phyloP scores from a whole-genome alignment of 2,888 invertebrate genomes.

The Drosophila leonis region DNA sequence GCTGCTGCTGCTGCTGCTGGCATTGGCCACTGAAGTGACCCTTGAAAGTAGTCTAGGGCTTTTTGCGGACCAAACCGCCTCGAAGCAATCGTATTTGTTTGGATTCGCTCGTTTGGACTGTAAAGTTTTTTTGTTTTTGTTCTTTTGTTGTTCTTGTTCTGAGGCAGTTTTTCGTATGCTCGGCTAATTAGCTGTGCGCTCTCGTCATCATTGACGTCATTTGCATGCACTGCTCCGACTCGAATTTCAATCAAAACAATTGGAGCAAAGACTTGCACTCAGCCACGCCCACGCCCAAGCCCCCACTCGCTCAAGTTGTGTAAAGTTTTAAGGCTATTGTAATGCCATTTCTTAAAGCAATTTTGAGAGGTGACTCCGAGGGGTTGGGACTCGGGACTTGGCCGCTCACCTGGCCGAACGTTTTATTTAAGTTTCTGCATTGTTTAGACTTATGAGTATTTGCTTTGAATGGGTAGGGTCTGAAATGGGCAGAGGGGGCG shows the following conservation, averaged over 20 bases:
- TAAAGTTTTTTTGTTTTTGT: constrained; percentile 20
- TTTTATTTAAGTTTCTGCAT: constrained; percentile 72
- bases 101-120: constrained; percentile 17
- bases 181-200: constrained; percentile 51
- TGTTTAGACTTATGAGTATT: constrained; percentile 62
- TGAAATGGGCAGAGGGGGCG: background rate
- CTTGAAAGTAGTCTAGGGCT: constrained; percentile 25
- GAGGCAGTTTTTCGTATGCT: constrained; percentile 27
- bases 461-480: constrained; percentile 48
- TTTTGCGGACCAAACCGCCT: background rate
- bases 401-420: constrained; percentile 35
- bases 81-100: constrained; percentile 21
- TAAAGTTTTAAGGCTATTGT: constrained; percentile 42
- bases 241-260: constrained; percentile 57
- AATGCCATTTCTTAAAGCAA: constrained; percentile 18
- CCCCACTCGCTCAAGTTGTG: background rate
- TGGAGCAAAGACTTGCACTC: constrained; percentile 1
- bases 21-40: constrained; percentile 8
- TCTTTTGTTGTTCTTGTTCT: background rate
- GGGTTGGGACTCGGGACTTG: background rate
- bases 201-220: constrained; percentile 59
- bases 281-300: background rate
- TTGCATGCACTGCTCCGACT: constrained; percentile 58
- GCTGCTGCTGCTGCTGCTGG: background rate
- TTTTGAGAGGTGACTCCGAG: background rate